Evolutionary conservation across 2,888 invertebrate species (phyloP), one percentile per base, ranked within the genome.

Genomic region (Augochlorella aurata): DNA sequence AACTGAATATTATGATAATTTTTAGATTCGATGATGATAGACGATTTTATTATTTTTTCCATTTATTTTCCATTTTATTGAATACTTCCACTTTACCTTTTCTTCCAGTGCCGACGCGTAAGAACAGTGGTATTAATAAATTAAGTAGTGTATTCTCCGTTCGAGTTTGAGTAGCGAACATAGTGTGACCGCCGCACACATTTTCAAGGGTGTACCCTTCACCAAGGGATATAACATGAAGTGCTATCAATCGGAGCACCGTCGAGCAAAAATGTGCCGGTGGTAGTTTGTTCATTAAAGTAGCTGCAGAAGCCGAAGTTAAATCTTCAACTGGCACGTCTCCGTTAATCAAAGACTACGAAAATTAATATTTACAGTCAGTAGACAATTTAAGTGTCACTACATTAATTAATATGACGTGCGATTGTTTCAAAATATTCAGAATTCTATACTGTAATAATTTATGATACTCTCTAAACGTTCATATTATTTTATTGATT

Each of bases 111-210:
- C 99, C 99, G 47, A 99, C 98, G 88, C 99, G 95, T 87, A 99
- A 95, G 94, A 99, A 99, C 80, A 99, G 95, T 0, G 99, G 99
- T 95, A 99, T 97, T 84, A 99, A 96, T 84, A 99, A 95, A 94
- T 99, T 99, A 95, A 99, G 97, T 70, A 99, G 95, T 95, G 99
- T 97, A 90, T 98, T 98, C 94, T 99, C 99, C 14, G 98, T 97
- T 93, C 98, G 97, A 90, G 99, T 98, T 91, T 97, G 97, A 5
- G 97, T 96, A 38, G 97, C 96, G 92, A 99, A 98, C 89, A 98
- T 96, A 0, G 98, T 96, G 89, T 97, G 97, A 52, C 98, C 98
- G 52, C 98, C 98, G 93, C 99, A 99, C 87, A 99, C 97, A 94
- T 98, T 98, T 91, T 99, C 99, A 89, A 99, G 94, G 0, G 97